Evolutionary conservation across 2,797 vertebrate genomes (phyloP), one percentile per base, ranked within the genome.

Genomic region (Micrastur ruficollis): DNA sequence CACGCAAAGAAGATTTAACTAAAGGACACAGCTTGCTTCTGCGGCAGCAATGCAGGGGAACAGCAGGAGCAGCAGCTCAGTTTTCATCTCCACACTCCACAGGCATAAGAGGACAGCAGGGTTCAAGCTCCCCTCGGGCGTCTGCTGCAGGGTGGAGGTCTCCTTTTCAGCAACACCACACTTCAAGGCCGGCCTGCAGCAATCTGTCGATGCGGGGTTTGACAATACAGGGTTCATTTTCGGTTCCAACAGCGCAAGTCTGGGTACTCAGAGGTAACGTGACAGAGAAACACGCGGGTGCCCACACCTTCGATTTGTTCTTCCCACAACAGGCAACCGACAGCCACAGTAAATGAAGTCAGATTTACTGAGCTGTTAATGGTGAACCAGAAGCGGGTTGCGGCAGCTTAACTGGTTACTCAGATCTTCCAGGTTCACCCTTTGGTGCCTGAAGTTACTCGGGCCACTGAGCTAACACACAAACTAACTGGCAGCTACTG

Each of bases 41-140:
- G 1, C 3, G 0, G 47, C 46, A 59, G 55, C 26, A 9, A 20
- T 0, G 25, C 26, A 36, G 18, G n/a, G 38, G 19, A 40, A 18
- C 1, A 0, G 61, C 78, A n/a, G 59, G 46, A 1, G 1, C 53
- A 31, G 61, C 2, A 1, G 4, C 14, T 0, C 6, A 47, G 25
- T 14, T 44, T 27, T n/a, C 11, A 7, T 11, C 22, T 23, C 55
- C 70, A 21, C 11, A 5, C 22, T n/a, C 36, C 63, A 13, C 0
- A 5, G 42, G 36, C 17, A 63, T 6, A 6, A 38, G 44, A 17
- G 67, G 65, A 63, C 9, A 14, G 6, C 8, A 14, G 12, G 10
- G 72, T 11, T 32, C 49, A 17, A 40, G 34, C 38, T 50, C 55
- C 55, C 34, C 47, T 6, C 2, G 1, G 38, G 52, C 10, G n/a